A percentile compares a stretch with the other conserved stretches of the same genome.
Conservation (phyloP, 2,113 vertebrate species). For the Polyodon spathula region DNA sequence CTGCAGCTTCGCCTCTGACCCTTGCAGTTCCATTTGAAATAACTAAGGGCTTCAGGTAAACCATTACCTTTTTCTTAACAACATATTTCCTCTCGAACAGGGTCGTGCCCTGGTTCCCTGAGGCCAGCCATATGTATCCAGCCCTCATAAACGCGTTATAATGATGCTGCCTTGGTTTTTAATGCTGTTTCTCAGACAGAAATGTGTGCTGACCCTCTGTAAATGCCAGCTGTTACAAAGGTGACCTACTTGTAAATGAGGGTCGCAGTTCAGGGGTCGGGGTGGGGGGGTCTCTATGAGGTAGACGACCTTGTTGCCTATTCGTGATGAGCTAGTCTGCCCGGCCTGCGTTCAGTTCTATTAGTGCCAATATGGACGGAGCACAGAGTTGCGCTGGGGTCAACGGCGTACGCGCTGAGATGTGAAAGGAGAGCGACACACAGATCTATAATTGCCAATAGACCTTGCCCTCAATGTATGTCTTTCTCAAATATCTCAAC, state of each 20-base stretch:
- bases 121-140: slow-evolving; percentile 29
- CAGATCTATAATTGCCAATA: slow-evolving; percentile 53
- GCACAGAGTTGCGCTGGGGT: slow-evolving; percentile 48
- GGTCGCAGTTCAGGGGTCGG: slow-evolving; percentile 57
- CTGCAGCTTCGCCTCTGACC: not conserved
- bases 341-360: slow-evolving; percentile 65
- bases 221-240: slow-evolving; percentile 66
- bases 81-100: slow-evolving; percentile 26
- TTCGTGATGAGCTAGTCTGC: slow-evolving; percentile 47
- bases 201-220: slow-evolving; percentile 61
- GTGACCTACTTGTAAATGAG: slow-evolving; percentile 63
- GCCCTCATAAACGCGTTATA: slow-evolving; percentile 38
- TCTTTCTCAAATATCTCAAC: slow-evolving; percentile 48
- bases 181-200: slow-evolving; percentile 43
- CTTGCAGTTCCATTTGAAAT: not conserved
- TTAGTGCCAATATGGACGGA: slow-evolving; percentile 56
- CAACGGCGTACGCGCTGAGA: slow-evolving; percentile 52
- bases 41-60: slow-evolving; percentile 5
- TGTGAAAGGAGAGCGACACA: slow-evolving; percentile 63
- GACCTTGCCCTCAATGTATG: slow-evolving; percentile 41
- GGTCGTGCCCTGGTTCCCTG: slow-evolving; percentile 32
- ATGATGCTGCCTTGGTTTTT: slow-evolving; percentile 48
- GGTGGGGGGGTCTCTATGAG: slow-evolving; percentile 24
- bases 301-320: slow-evolving; percentile 38
- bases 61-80: slow-evolving; percentile 6